Evolutionary conservation across 2,888 invertebrate species (phyloP).

Genomic region (Agrilus cyanescens): DNA sequence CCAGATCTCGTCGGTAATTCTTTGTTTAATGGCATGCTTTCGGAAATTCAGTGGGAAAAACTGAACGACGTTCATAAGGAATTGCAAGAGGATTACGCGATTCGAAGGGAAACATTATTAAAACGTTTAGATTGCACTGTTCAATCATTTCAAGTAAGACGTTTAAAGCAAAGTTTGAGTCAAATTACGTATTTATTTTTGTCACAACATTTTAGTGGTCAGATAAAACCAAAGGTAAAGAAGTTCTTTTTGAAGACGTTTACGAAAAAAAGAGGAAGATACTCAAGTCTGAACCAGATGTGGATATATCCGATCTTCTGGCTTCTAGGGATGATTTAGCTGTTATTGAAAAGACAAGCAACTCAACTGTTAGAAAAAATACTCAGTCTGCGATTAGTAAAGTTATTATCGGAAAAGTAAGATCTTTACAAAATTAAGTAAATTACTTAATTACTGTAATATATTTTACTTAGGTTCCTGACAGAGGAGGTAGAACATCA

Average conservation of each 20-base stretch:
- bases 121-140: slow-evolving; percentile 91
- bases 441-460: neutral
- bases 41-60: slow-evolving; percentile 72
- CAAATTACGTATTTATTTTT: slow-evolving; percentile 2
- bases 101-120: slow-evolving; percentile 75
- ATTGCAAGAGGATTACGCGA: slow-evolving; percentile 69
- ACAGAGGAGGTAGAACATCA: slow-evolving; percentile 84
- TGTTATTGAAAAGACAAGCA: slow-evolving; percentile 87
- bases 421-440: slow-evolving; percentile 11
- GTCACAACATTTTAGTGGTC: slow-evolving; percentile 61
- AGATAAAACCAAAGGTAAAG: slow-evolving; percentile 61
- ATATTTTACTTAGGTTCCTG: slow-evolving; percentile 58
- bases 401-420: slow-evolving; percentile 74
- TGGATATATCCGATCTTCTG: slow-evolving; percentile 65
- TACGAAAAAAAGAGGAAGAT: slow-evolving; percentile 44
- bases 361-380: slow-evolving; percentile 70
- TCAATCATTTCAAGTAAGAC: slow-evolving; percentile 79
- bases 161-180: neutral
- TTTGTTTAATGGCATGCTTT: slow-evolving; percentile 57
- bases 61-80: slow-evolving; percentile 58
- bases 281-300: slow-evolving; percentile 46
- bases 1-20: slow-evolving; percentile 60
- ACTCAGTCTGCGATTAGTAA: slow-evolving; percentile 76
- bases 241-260: slow-evolving; percentile 52
- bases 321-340: slow-evolving; percentile 76